A percentile compares a stretch with the other conserved stretches of the same genome.
These are phyloP conservation scores for Cyclina sinensis DNA, from an alignment of 1,140 invertebrate species.

Conservation along the genomic window DNA sequence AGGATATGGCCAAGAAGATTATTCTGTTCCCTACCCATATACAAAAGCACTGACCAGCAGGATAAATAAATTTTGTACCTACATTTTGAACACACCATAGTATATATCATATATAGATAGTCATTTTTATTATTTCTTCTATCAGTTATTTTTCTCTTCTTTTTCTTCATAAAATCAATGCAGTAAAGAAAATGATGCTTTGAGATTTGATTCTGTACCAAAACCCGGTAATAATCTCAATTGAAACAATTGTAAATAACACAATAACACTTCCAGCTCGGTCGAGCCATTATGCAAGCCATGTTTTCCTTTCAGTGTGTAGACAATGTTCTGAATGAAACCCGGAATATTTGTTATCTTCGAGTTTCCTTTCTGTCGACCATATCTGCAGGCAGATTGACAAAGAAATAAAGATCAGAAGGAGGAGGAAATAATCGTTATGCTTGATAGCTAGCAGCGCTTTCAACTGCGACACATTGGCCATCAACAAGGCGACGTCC, in stretches of 20 bases:
- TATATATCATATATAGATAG: too few species aligned
- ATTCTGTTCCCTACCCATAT: too few species aligned
- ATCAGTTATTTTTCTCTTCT: too few species aligned
- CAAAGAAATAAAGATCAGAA: not conserved
- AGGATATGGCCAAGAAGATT: too few species aligned
- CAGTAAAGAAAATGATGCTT: too few species aligned
- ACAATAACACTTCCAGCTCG: constrained; percentile 24
- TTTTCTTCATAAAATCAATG: too few species aligned
- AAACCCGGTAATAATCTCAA: constrained; percentile 31
- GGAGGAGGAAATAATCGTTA: constrained; percentile 23
- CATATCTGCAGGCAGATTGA: not conserved
- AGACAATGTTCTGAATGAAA: not conserved
- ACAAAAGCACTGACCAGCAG: too few species aligned
- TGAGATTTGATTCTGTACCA: not conserved
- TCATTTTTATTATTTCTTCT: too few species aligned
- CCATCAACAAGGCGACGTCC: constrained; percentile 55
- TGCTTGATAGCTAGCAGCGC: not conserved
- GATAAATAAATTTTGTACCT: too few species aligned
- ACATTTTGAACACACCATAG: too few species aligned
- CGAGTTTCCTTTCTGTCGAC: not conserved
- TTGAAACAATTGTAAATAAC: constrained; percentile 33
- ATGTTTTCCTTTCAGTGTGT: not conserved
- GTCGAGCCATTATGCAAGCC: not conserved
- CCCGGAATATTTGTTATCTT: not conserved
- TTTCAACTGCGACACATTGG: constrained; percentile 52